These are phyloP conservation scores for Cyphomyrus discorhynchus DNA, from an alignment of 2,113 vertebrate species.

Conservation along the genomic window DNA sequence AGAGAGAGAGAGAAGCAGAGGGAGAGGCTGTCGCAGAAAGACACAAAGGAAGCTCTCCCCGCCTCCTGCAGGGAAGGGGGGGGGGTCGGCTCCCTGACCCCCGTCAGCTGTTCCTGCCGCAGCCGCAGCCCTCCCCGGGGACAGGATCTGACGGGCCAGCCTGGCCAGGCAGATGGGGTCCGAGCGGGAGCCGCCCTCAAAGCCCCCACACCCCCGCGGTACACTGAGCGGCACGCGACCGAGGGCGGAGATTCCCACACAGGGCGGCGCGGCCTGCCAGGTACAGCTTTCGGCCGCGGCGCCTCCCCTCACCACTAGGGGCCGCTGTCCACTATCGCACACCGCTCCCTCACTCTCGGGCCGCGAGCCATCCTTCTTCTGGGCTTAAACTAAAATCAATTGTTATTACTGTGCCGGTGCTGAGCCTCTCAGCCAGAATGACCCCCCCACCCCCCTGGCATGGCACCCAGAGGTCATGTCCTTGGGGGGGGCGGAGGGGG, in stretches of 20 bases:
- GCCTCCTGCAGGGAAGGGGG: not conserved
- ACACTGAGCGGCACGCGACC: not conserved
- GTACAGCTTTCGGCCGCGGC: not conserved
- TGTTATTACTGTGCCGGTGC: constrained; percentile 58
- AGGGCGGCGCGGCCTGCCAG: not conserved
- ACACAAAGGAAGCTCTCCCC: not conserved
- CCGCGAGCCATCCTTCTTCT: constrained; percentile 43
- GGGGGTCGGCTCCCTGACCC: not conserved
- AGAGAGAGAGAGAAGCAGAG: not conserved
- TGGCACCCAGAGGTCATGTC: not conserved
- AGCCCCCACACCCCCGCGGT: not conserved
- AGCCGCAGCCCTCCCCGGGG: not conserved
- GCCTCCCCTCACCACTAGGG: constrained; percentile 43
- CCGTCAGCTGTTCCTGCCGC: not conserved
- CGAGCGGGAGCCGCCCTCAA: not conserved
- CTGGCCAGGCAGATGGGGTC: constrained; percentile 6
- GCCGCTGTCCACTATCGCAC: constrained; percentile 54
- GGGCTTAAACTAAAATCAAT: constrained; percentile 57
- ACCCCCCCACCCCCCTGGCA: constrained; percentile 3
- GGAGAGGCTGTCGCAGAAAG: not conserved
- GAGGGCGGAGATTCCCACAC: constrained; percentile 9
- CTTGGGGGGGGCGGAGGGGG: not conserved
- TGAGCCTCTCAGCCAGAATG: constrained; percentile 17
- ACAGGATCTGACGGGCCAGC: constrained; percentile 5
- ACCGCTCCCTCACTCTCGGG: constrained; percentile 7